Base-by-base conservation (phyloP, 2,888 invertebrate genomes). In the Dasypolia templi region DNA sequence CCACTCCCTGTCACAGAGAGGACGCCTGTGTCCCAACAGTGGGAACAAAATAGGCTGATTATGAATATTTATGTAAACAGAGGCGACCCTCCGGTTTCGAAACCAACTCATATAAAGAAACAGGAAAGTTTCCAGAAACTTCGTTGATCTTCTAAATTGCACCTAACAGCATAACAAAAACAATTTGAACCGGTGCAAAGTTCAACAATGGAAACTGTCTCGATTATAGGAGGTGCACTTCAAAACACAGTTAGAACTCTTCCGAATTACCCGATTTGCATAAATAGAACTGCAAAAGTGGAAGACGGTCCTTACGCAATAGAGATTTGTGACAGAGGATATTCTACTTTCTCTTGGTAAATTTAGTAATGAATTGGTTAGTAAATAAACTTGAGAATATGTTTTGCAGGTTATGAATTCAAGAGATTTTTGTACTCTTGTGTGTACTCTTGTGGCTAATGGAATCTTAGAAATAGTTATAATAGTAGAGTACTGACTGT, bases 281-380 rank as follows among this genome's bases (percentile, higher is more conserved):
- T 77, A 51, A 81, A 81, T 51, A 62, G 66, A 56, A 74, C 3
- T 56, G 35, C n/a, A 61, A 80, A 61, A 65, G 19, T 55, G 22
- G 44, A 75, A 75, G 44, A 56, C 14, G 49, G 17, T 56, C 62
- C 44, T 77, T 58, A 39, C 29, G 44, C 46, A 56, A 64, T 65
- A 49, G 53, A 61, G 79, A 53, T 55, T n/a, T n/a, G n/a, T 39
- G 53, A 61, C 63, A 46, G 19, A 29, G 51, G 44, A 46, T 61
- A 55, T 39, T 66, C 35, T n/a, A 22, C 55, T 56, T 32, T 46
- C 51, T 14, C 11, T 56, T 17, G 9, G 9, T n/a, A 26, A n/a
- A 14, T 51, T 53, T 29, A 26, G 12, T 51, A 49, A 29, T 70
- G n/a, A n/a, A n/a, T 12, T 49, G 19, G 12, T 14, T 64, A 17